phyloP scores from a whole-genome alignment of 2,797 vertebrate genomes.

The Peromyscus nudipes region DNA sequence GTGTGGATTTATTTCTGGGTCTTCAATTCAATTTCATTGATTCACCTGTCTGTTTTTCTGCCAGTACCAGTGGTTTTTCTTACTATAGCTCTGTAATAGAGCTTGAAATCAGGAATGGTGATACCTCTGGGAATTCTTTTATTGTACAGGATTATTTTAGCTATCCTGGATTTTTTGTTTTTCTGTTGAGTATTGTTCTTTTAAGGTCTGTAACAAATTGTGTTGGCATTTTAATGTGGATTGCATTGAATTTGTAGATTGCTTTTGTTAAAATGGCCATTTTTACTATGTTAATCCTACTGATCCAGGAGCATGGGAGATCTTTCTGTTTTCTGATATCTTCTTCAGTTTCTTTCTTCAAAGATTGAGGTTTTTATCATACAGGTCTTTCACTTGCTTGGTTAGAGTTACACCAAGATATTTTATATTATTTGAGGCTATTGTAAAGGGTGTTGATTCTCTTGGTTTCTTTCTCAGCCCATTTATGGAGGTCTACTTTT shows the following conservation, averaged over 20 bases:
- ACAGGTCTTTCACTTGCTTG: neutral
- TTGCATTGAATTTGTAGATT: neutral
- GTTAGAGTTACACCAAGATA: neutral
- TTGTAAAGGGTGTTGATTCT: neutral
- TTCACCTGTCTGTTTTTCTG: neutral
- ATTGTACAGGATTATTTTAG: neutral
- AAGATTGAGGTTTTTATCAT: neutral
- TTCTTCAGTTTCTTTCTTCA: neutral
- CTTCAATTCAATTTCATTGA: neutral
- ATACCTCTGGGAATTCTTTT: neutral
- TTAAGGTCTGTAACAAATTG: neutral
- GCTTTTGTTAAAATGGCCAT: neutral
- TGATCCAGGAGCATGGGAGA: neutral
- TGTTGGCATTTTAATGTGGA: neutral
- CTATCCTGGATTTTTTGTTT: neutral
- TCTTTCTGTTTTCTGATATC: neutral
- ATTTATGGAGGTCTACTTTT: neutral
- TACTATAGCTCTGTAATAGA: neutral
- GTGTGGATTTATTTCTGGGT: neutral
- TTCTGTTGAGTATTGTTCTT: neutral
- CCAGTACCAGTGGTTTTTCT: neutral
- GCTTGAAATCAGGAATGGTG: neutral
- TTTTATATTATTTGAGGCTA: neutral
- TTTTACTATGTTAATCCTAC: neutral
- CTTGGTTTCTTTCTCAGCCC: neutral